Percentiles rank a stretch among this genome's conserved stretches.
phyloP scores from a whole-genome alignment of 2,888 invertebrate species.

The Thalpophila matura region DNA sequence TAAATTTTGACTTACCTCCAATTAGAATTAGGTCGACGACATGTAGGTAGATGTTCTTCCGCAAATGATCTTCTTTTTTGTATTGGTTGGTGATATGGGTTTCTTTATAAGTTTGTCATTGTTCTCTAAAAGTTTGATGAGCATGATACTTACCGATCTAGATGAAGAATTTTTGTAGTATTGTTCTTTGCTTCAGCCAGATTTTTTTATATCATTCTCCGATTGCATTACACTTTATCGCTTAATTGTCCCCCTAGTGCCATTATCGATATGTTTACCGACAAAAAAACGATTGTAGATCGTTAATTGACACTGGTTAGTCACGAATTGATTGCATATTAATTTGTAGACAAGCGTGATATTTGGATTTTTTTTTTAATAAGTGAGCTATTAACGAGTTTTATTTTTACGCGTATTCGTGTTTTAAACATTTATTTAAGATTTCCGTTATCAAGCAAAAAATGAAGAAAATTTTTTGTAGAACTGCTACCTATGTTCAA shows the following conservation, averaged over 20 bases:
- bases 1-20: too few species aligned
- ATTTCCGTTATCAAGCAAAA: constrained; percentile 51
- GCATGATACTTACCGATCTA: too few species aligned
- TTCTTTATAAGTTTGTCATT: too few species aligned
- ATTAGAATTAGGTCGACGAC: too few species aligned
- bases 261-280: constrained; percentile 4
- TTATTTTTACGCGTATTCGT: constrained; percentile 43
- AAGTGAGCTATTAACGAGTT: constrained; percentile 31
- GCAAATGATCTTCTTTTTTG: too few species aligned
- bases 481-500: constrained; percentile 40
- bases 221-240: not conserved
- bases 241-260: not conserved
- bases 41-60: too few species aligned
- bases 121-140: too few species aligned
- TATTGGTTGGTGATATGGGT: too few species aligned
- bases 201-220: not conserved
- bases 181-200: not conserved
- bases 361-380: constrained; percentile 25
- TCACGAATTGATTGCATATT: constrained; percentile 53
- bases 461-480: constrained; percentile 29
- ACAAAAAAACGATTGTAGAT: constrained; percentile 49
- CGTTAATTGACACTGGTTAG: constrained; percentile 44
- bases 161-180: not conserved
- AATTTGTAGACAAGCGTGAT: constrained; percentile 19
- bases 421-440: constrained; percentile 35